These are phyloP conservation scores for Megalurothrips usitatus DNA, from an alignment of 2,888 invertebrate genomes.

Conservation along the genomic window DNA sequence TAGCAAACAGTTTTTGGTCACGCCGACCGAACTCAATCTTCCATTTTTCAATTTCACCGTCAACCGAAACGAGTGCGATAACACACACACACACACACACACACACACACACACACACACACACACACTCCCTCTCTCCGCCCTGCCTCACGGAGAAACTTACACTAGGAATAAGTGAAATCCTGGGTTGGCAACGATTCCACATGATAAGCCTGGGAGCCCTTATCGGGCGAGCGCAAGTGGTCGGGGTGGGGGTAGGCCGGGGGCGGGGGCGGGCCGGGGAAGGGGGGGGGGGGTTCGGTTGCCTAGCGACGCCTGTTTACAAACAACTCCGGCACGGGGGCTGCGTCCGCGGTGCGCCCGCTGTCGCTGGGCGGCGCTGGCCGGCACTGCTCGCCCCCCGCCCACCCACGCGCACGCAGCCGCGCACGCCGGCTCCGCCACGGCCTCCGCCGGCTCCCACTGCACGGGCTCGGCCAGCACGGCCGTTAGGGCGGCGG, in stretches of 20 bases:
- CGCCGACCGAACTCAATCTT: no score
- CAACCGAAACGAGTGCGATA: no score
- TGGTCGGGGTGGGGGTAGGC: not conserved
- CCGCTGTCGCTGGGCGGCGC: not conserved
- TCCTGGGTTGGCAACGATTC: no score
- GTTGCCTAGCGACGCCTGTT: slow-evolving; percentile 14
- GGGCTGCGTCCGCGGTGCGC: not conserved
- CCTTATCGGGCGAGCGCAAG: not conserved
- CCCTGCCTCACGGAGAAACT: no score
- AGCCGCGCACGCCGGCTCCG: not conserved
- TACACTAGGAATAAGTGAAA: no score
- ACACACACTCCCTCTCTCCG: no score
- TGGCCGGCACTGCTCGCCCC: not conserved
- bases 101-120: no score
- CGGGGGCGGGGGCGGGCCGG: not conserved
- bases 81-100: no score
- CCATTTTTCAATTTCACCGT: no score
- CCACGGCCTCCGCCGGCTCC: not conserved
- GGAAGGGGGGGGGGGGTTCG: not conserved
- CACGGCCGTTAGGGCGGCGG: not conserved
- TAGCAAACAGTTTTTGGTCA: no score
- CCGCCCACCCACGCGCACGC: not conserved
- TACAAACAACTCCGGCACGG: not conserved
- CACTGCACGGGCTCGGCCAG: not conserved
- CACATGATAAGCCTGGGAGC: not conserved